Evolutionary conservation across 2,888 invertebrate genomes (phyloP), one percentile per base, ranked within the genome.

Genomic region (Caradrina kadenii): DNA sequence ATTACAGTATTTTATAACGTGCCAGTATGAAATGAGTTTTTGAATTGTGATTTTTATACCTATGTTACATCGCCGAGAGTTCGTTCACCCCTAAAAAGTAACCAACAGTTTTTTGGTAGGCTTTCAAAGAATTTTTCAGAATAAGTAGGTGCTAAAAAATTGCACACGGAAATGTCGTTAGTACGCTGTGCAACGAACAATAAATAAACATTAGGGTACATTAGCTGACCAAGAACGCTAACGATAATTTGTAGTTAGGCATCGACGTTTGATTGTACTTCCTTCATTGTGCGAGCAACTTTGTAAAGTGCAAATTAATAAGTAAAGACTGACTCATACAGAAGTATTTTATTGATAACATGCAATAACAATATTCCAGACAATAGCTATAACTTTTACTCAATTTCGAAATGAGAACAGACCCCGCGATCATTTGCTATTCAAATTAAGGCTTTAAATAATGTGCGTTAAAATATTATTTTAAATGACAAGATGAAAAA

Each of bases 241-340:
- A 59, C 65, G 48, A 76, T 79, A 73, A 79, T 79, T 72, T 55
- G 52, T 61, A 60, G 67, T 21, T 54, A 63, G 22, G 21, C 49
- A 63, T 63, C 56, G 63, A 66, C 22, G 53, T 71, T 54, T 56
- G 22, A 61, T 49, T 61, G 26, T 0, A 65, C 68, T 79, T 79
- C 69, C 76, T 54, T 19, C 31, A 68, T 52, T 63, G 45, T 56
- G 11, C 26, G 11, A 60, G 22, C 22, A 50, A 62, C 22, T 52
- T 42, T 39, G 7, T 19, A 26, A 22, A 58, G 22, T 65, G 60
- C 53, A 48, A 76, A 68, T 79, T 50, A 19, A 11, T 53, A 22
- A 55, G n/a, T 62, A 50, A 60, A 53, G 52, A 62, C 56, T 55
- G 39, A 10, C 19, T 55, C 39, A 54, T 48, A 42, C 26, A 6